Evolutionary conservation across 1,140 invertebrate genomes (phyloP), one percentile per base, ranked within the genome.

Genomic region (Formica selysi): DNA sequence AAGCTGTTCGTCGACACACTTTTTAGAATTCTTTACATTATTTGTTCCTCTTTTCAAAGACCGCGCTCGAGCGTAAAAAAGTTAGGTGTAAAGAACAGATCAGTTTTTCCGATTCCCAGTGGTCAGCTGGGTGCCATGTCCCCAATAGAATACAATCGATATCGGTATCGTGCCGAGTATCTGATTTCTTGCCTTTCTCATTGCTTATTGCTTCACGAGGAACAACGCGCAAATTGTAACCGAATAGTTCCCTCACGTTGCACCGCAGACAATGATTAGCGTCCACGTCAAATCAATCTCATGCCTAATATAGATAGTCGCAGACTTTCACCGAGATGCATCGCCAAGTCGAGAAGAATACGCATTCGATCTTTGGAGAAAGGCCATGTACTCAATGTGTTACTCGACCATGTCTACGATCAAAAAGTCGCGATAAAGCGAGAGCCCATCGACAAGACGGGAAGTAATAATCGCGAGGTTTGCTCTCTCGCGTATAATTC

Each of bases 191-290:
- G 48, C 48, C 41, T 22, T n/a, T 19, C n/a, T 19, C 19, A 10
- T 26, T 6, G 76, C 38, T 65, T 19, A 16, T 26, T 6, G 76
- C 57, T 65, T 19, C 48, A 22, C 22, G 48, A 26, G 51, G 26
- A 76, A 64, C 51, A 51, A 54, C 36, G 32, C 38, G 51, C 67
- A 32, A 81, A 59, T 48, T 51, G 61, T 22, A 26, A 38, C 65
- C 68, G 51, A 81, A 29, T 19, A 13, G 1, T 38, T 74, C 10
- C n/a, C 51, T 54, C 51, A 51, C 29, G 16, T 68, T 51, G 51
- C 67, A 59, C 36, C 67, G 79, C 38, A 26, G 68, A 74, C 79
- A 83, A 83, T 83, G 79, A 83, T 83, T 83, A 83, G 79, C 79
- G 79, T 71, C n/a, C 22, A 71, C 26, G 79, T 83, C 68, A 61